These are phyloP conservation scores for Clinocottus analis DNA, from an alignment of 2,113 vertebrate species.

Conservation along the genomic window DNA sequence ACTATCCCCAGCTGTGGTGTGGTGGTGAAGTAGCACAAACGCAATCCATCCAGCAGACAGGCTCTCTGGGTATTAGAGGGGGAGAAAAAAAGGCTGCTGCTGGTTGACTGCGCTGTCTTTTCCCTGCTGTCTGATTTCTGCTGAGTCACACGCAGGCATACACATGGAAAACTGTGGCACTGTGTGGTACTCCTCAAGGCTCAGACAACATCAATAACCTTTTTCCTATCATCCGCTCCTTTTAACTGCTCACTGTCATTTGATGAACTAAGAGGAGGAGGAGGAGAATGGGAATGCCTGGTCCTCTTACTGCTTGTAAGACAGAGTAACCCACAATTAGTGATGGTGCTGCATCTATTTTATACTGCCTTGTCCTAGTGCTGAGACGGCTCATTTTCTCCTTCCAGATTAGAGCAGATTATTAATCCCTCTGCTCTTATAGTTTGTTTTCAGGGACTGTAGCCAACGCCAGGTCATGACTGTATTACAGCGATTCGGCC, in stretches of 20 bases:
- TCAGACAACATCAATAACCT: slow-evolving; percentile 22
- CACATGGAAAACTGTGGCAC: slow-evolving; percentile 36
- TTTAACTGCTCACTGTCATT: slow-evolving; percentile 21
- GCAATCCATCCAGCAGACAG: slow-evolving; percentile 63
- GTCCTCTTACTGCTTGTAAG: slow-evolving; percentile 1
- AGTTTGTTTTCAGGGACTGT: slow-evolving; percentile 40
- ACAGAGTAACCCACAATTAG: slow-evolving; percentile 6
- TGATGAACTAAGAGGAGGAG: slow-evolving; percentile 2
- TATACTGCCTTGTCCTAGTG: slow-evolving; percentile 44
- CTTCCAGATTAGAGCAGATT: slow-evolving; percentile 75
- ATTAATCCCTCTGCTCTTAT: slow-evolving; percentile 71
- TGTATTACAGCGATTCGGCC: slow-evolving; percentile 30
- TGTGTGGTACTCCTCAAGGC: slow-evolving; percentile 24
- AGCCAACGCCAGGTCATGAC: slow-evolving; percentile 49
- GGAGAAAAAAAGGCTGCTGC: slow-evolving; percentile 20
- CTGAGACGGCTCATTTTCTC: slow-evolving; percentile 60
- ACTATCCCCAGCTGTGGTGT: slow-evolving; percentile 49
- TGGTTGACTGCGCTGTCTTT: slow-evolving; percentile 39
- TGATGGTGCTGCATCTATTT: slow-evolving; percentile 6
- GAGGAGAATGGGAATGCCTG: neutral
- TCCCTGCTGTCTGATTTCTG: slow-evolving; percentile 39
- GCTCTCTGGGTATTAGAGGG: slow-evolving; percentile 65
- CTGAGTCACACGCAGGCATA: slow-evolving; percentile 59
- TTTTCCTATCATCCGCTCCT: slow-evolving; percentile 10
- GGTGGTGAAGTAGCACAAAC: slow-evolving; percentile 49